Evolutionary conservation across 2,113 vertebrate species (phyloP), one percentile per base, ranked within the genome.

Genomic region (Petrocephalus zakoni): DNA sequence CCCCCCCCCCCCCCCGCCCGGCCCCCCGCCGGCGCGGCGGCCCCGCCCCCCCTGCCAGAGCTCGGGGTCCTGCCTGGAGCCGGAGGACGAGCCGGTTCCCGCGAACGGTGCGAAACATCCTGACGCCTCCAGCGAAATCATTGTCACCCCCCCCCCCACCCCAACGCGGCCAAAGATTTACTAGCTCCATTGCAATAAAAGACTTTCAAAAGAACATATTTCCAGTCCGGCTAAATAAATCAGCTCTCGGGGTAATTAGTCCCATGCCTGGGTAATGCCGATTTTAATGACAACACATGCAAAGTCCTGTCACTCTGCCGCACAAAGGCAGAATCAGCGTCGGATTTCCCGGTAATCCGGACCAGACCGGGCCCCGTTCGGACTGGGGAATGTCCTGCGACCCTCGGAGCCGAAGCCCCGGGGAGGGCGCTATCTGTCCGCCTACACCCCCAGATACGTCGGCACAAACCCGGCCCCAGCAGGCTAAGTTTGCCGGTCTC

Each of bases 181-280:
- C 53, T 89, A 89, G 84, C 89, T 68, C 88, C 72, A 22, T 82
- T 91, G 85, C 84, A 93, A 90, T 85, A 84, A 88, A 86, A 29
- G 88, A 87, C 68, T 88, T 89, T 88, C 90, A 92, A 91, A 95
- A 91, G 92, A 93, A 94, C 92, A 90, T 88, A 87, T 52, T 90
- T 78, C 58, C 89, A 58, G 90, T 94, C 93, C 93, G 93, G 91
- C 93, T 93, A 94, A 94, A 94, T 94, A 94, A 94, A 94, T 94
- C 93, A 93, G 84, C 82, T 10, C 89, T 89, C 85, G 87, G 51
- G 90, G 91, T 95, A 93, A 95, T 94, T 91, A 93, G 94, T 94
- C 90, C 93, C 94, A 94, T 95, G 88, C 94, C 88, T 29, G 92
- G 88, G 68, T 85, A 52, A 92, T 90, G 94, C 91, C 1, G 89